phyloP scores from a whole-genome alignment of 2,797 vertebrate species.

The Luscinia megarhynchos region DNA sequence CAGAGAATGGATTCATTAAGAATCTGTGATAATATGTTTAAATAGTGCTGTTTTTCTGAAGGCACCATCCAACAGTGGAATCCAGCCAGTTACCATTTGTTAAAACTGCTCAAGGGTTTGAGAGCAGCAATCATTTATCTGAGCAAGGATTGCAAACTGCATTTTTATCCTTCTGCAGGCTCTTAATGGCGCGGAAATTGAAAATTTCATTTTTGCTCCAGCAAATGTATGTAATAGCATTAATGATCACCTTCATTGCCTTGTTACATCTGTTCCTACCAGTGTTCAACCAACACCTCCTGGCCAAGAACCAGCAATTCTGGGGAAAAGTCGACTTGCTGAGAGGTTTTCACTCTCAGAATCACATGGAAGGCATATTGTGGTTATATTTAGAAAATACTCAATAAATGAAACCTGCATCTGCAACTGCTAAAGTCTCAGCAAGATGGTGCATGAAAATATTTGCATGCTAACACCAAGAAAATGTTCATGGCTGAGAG shows the following conservation, averaged over 20 bases:
- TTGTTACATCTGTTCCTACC: slow-evolving; percentile 9
- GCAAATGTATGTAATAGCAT: background rate
- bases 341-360: background rate
- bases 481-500: background rate
- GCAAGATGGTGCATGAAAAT: background rate
- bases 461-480: background rate
- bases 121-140: slow-evolving; percentile 49
- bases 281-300: background rate
- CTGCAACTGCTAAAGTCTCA: background rate
- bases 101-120: slow-evolving; percentile 39
- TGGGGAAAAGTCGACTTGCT: background rate
- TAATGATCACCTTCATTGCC: slow-evolving; percentile 36
- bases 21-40: slow-evolving; percentile 6
- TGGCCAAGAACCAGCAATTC: background rate
- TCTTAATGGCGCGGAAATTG: slow-evolving; percentile 47
- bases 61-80: background rate
- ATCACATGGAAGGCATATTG: background rate
- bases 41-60: slow-evolving; percentile 3
- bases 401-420: background rate
- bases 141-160: background rate
- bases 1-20: background rate
- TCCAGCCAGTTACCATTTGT: slow-evolving; percentile 30
- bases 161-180: slow-evolving; percentile 36
- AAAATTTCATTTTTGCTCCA: slow-evolving; percentile 48
- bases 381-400: background rate